A percentile compares a stretch with the other conserved stretches of the same genome.
Evolutionary conservation across 1,140 invertebrate genomes (phyloP).

Genomic region (Drosophila kanapiae): DNA sequence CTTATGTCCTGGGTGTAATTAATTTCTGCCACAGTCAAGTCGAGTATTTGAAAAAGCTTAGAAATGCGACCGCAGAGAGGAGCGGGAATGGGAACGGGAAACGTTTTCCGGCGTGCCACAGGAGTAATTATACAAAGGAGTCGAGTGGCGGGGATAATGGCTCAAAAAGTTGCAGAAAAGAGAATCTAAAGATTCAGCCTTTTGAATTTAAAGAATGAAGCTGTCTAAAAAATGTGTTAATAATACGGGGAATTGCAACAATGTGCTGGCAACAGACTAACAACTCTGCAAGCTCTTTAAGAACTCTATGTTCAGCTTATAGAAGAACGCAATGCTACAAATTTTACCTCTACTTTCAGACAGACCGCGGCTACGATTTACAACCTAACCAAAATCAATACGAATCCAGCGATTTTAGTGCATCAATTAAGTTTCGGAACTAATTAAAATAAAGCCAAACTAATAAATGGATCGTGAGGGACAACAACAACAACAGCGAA

Average conservation of each 20-base stretch:
- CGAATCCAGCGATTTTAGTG: not conserved
- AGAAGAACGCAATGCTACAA: too few species aligned
- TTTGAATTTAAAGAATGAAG: slow-evolving; percentile 4
- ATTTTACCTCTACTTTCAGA: too few species aligned
- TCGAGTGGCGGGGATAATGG: slow-evolving; percentile 36
- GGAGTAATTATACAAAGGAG: slow-evolving; percentile 43
- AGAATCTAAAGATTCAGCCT: not conserved
- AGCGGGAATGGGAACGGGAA: not conserved
- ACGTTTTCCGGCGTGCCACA: slow-evolving; percentile 28
- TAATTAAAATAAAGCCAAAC: slow-evolving; percentile 18
- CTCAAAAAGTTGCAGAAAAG: slow-evolving; percentile 17
- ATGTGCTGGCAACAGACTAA: not conserved
- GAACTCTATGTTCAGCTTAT: too few species aligned
- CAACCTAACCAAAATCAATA: slow-evolving; percentile 9
- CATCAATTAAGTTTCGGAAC: slow-evolving; percentile 10
- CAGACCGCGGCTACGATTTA: not conserved
- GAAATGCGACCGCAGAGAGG: slow-evolving; percentile 22
- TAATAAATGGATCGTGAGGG: slow-evolving; percentile 1
- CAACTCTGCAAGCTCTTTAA: not conserved
- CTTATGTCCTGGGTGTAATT: slow-evolving; percentile 71
- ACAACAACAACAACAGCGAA: slow-evolving; percentile 41
- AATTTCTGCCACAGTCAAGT: slow-evolving; percentile 65
- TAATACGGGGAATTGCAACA: slow-evolving; percentile 1
- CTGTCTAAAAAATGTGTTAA: slow-evolving; percentile 4
- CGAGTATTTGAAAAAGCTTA: slow-evolving; percentile 64